Evolutionary conservation across 2,113 vertebrate species (phyloP), one percentile per base, ranked within the genome.

Genomic region (Columba livia): DNA sequence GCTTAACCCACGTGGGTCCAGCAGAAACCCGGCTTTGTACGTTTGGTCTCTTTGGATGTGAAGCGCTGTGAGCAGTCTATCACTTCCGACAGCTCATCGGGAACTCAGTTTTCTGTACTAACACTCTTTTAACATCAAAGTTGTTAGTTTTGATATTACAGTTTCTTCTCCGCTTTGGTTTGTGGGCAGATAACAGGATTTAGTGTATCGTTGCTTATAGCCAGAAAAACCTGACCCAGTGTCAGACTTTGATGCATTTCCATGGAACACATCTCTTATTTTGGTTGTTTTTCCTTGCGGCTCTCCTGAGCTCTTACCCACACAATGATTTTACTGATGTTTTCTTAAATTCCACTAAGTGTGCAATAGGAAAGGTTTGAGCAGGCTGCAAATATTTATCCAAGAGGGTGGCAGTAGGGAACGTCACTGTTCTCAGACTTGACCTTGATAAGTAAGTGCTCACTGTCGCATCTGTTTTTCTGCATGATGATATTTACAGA

Each of bases 341-440:
- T 26, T 64, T 62, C 25, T 1, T 93, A 42, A 38, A 7, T 85
- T 64, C 60, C 64, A 32, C 20, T 12, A 5, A 44, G 64, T 48
- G 21, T 51, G 51, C 26, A 62, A 5, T 28, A 40, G 31, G 6
- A 7, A 56, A 53, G 40, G 18, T 60, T 31, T 44, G 51, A 74
- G 82, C 83, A 88, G 85, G 42, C 62, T 79, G 66, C 85, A 89
- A 72, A 84, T 95, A 78, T 81, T 93, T 94, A 65, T 38, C 69
- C 57, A 94, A 13, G 90, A 92, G 90, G 69, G 83, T 90, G 66
- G 44, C 72, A 74, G 56, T 20, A 44, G 58, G 64, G 69, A 65
- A 4, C 40, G 26, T 47, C n/a, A 36, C 54, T 75, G 5, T 64
- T 1, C 25, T 79, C 23, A 50, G 53, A 15, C 69, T 23, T 84